phyloP scores from a whole-genome alignment of 2,113 vertebrate genomes.

The Rhabdornis inornatus region DNA sequence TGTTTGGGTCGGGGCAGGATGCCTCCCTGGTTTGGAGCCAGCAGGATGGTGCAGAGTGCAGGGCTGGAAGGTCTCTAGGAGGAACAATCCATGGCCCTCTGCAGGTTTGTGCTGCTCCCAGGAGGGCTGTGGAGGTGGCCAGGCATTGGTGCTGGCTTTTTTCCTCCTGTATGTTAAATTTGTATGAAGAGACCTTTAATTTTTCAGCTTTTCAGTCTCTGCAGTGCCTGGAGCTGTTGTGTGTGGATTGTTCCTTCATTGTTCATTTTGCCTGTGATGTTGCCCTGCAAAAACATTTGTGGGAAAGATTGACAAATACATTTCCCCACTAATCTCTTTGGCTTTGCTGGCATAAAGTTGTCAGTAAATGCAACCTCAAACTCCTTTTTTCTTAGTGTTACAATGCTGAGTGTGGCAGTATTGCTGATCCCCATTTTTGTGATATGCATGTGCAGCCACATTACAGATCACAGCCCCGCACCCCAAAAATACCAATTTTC shows the following conservation, averaged over 20 bases:
- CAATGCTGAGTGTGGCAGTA: neutral
- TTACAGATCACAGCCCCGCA: neutral
- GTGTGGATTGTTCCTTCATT: neutral
- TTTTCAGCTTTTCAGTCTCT: neutral
- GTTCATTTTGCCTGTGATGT: neutral
- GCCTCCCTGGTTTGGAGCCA: neutral
- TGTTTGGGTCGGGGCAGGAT: neutral
- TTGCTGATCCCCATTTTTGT: neutral
- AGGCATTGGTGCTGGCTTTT: neutral
- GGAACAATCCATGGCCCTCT: fast-evolving
- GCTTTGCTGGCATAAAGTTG: neutral
- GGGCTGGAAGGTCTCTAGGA: neutral
- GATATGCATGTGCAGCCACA: fast-evolving
- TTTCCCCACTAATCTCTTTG: neutral
- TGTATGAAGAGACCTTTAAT: neutral
- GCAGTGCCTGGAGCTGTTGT: neutral
- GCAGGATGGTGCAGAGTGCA: neutral
- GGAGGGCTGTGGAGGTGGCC: neutral
- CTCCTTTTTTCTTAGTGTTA: neutral
- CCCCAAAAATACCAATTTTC: fast-evolving
- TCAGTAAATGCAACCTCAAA: neutral
- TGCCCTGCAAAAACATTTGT: neutral
- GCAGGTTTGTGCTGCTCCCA: neutral
- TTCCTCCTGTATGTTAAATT: neutral
- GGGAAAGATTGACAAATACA: neutral